These are phyloP conservation scores for Diachasma alloeum DNA, from an alignment of 1,140 invertebrate species.

Conservation along the genomic window DNA sequence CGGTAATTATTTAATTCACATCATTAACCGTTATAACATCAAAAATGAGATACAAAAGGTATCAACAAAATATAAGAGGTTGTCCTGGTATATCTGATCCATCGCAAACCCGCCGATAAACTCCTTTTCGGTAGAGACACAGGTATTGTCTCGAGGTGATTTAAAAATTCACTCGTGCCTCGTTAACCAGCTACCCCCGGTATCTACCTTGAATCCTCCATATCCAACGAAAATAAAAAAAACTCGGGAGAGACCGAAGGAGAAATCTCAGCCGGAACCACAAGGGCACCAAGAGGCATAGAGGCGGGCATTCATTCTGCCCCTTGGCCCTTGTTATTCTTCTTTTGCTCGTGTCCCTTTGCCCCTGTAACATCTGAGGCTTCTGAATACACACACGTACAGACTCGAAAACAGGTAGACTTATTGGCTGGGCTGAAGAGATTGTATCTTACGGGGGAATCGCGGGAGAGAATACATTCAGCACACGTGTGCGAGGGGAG, in stretches of 20 bases:
- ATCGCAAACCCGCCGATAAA: too few relatives aligned
- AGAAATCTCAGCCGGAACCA: neutral
- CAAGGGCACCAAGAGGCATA: neutral
- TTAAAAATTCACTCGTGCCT: conserved; percentile 65
- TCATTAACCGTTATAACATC: too few relatives aligned
- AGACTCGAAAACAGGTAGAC: neutral
- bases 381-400: conserved; percentile 25
- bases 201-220: conserved; percentile 46
- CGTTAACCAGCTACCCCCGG: conserved; percentile 55
- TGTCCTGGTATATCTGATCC: conserved; percentile 57
- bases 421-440: neutral
- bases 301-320: conserved; percentile 22
- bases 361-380: conserved; percentile 6
- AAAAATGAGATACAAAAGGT: too few relatives aligned
- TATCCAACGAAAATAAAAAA: too few relatives aligned
- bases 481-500: neutral
- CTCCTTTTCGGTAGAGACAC: conserved; percentile 38
- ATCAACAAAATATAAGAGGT: neutral
- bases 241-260: neutral
- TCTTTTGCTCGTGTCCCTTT: conserved; percentile 15
- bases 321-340: conserved; percentile 28
- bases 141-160: conserved; percentile 42
- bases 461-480: conserved; percentile 5
- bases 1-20: too few relatives aligned
- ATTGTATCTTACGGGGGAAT: conserved; percentile 26